Percentiles rank a stretch among this genome's conserved stretches.
These are phyloP conservation scores for Passer montanus DNA, from an alignment of 2,113 vertebrate species.

Conservation along the genomic window DNA sequence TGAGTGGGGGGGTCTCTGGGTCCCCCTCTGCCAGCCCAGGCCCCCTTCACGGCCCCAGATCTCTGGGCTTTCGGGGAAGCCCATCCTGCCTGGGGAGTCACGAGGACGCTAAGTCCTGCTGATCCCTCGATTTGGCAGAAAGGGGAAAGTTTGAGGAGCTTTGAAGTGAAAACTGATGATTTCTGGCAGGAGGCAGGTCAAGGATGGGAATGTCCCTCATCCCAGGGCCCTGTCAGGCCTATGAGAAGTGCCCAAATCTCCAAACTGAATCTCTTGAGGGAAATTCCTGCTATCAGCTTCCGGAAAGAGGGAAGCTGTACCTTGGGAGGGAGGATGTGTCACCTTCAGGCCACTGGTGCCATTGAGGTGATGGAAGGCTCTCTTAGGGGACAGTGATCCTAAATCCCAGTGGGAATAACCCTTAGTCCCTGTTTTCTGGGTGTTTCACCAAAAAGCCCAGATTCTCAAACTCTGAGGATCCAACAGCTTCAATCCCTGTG, in stretches of 20 bases:
- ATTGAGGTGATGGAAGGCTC: too few relatives aligned
- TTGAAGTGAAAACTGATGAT: background rate
- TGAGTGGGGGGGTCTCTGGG: fast-evolving
- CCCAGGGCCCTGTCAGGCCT: background rate
- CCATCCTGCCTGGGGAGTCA: background rate
- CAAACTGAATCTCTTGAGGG: background rate
- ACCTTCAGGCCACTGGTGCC: fast-evolving
- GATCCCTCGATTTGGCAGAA: background rate
- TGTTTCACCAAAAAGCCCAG: background rate
- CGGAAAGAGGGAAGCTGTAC: background rate
- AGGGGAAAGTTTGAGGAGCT: background rate
- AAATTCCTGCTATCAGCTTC: fast-evolving
- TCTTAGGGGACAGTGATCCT: fast-evolving
- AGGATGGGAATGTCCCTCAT: background rate
- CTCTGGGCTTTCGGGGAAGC: background rate
- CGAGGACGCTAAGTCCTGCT: background rate
- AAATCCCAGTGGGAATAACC: background rate
- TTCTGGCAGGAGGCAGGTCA: background rate
- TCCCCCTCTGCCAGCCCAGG: background rate
- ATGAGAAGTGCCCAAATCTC: fast-evolving
- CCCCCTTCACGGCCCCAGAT: background rate
- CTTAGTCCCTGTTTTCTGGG: background rate
- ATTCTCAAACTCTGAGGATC: fast-evolving
- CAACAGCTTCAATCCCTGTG: fast-evolving
- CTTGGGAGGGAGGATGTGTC: background rate